A percentile compares a stretch with the other conserved stretches of the same genome.
Evolutionary conservation across 2,888 invertebrate species (phyloP).

Genomic region (Microctonus aethiopoides): DNA sequence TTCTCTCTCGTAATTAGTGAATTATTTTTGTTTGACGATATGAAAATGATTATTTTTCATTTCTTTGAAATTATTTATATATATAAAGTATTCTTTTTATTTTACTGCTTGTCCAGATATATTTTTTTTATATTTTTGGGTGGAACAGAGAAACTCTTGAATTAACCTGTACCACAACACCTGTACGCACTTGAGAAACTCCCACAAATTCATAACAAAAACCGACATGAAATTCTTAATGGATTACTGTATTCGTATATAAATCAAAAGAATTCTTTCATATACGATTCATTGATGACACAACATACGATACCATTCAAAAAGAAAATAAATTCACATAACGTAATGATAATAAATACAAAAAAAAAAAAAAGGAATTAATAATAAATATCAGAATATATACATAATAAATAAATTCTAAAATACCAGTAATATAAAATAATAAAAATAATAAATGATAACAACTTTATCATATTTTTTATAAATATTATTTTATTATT

Average conservation of each 20-base stretch:
- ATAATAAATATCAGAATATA: no score
- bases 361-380: no score
- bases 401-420: neutral
- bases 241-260: neutral
- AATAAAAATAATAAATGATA: neutral
- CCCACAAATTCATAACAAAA: neutral
- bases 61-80: neutral
- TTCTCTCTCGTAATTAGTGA: neutral
- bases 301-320: neutral
- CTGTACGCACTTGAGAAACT: conserved; percentile 14
- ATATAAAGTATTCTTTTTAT: no score
- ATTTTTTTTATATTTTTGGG: no score
- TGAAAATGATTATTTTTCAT: neutral
- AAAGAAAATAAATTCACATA: neutral
- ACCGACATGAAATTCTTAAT: neutral
- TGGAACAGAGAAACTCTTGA: conserved; percentile 24
- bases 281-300: neutral
- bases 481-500: neutral
- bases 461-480: neutral
- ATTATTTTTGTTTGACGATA: neutral
- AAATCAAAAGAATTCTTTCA: neutral
- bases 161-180: conserved; percentile 35
- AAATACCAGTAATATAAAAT: neutral
- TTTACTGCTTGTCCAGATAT: no score
- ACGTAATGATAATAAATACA: neutral